Percentiles rank a stretch among this genome's conserved stretches.
Conservation (phyloP, 2,113 vertebrate species). For the Poeciliopsis retropinna region DNA sequence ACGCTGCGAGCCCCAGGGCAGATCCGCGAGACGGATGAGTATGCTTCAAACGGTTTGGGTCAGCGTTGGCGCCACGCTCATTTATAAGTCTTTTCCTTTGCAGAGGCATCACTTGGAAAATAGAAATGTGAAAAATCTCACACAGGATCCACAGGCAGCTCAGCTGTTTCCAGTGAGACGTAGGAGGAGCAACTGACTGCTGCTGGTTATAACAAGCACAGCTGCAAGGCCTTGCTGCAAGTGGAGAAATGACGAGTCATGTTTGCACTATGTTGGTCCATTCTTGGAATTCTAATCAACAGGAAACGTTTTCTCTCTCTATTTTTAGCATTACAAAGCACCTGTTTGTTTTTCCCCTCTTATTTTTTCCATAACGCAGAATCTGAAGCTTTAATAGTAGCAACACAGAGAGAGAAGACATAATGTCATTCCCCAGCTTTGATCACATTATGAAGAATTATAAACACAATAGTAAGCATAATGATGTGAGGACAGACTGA, state of each 20-base stretch:
- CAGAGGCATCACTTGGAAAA: not conserved
- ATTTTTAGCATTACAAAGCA: not conserved
- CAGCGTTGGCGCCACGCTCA: conserved; percentile 11
- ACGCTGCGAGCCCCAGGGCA: conserved; percentile 27
- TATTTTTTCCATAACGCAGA: not conserved
- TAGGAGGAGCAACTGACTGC: conserved; percentile 20
- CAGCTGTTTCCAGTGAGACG: conserved; percentile 8
- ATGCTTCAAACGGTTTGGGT: conserved; percentile 21
- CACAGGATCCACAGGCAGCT: conserved; percentile 26
- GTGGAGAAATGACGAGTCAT: not conserved
- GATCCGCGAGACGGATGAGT: conserved; percentile 22
- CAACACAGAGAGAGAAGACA: not conserved
- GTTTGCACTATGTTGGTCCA: conserved; percentile 15
- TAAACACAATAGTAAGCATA: not conserved
- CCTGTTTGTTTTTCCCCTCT: not conserved
- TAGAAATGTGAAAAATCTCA: conserved; percentile 34
- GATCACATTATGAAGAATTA: not conserved
- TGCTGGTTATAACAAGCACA: conserved; percentile 13
- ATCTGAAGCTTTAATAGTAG: conserved; percentile 2
- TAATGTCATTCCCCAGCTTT: not conserved
- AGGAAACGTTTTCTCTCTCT: not conserved
- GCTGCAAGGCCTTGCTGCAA: conserved; percentile 4
- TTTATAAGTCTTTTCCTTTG: conserved; percentile 2
- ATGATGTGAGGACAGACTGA: not conserved
- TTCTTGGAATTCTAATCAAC: conserved; percentile 4